Base-by-base conservation (phyloP, 1,140 invertebrate species). In the Marisa cornuarietis region DNA sequence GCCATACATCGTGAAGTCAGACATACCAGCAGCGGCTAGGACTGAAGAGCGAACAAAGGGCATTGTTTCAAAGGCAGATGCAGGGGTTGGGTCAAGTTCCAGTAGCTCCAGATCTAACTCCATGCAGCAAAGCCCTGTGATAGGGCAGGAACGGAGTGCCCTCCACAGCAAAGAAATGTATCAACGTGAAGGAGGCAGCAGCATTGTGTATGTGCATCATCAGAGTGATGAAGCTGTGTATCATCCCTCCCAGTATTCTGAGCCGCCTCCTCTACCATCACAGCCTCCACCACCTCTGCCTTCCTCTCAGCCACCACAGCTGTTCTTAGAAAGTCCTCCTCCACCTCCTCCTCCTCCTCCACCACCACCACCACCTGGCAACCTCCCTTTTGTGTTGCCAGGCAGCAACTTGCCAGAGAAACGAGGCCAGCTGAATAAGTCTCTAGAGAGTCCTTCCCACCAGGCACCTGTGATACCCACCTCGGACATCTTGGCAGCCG, bases 401-500 rank as follows among this genome's bases (percentile, higher is more conserved):
- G 61, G 84, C n/a, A 73, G 66, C 66, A 72, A 58, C 22, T 78
- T 81, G 5, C 79, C 72, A 42, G 58, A 61, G 31, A 26, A 65
- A 22, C 52, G 26, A 61, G 74, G 3, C 14, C 26, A 26, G 0
- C 26, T 26, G 18, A 76, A 61, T 42, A 77, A 24, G 65, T 77
- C 76, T 26, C 16, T 61, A 16, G 65, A 63, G 14, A 58, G 26
- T 58, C 26, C 69, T 26, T 42, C 26, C 69, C 7, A 26, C 8
- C 26, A 26, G 26, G n/a, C 69, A 20, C n/a, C n/a, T 24, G 9
- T 61, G 14, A 80, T 85, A 16, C 78, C 82, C 42, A 58, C 80
- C 5, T 68, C 71, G 8, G 87, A 86, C 63, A 87, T 89, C 26
- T 69, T 87, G 74, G 85, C 84, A 63, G 88, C 87, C 63, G 87